Conservation (phyloP, 2,113 vertebrate species). For the Rissa tridactyla region DNA sequence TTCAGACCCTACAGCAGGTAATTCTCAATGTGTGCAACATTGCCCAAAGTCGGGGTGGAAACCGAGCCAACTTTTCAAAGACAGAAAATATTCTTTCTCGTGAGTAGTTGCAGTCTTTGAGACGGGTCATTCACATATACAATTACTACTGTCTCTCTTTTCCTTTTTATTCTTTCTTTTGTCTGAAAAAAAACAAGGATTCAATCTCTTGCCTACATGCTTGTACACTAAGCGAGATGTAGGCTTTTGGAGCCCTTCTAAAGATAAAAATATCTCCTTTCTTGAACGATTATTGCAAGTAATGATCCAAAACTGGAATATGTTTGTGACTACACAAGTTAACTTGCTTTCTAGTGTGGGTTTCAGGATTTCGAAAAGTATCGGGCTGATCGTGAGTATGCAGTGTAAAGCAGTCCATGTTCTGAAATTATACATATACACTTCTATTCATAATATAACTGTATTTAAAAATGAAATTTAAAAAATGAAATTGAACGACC, state of each 20-base stretch:
- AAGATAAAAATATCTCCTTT: neutral
- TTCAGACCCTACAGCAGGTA: neutral
- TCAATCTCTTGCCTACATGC: neutral
- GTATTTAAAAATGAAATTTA: neutral
- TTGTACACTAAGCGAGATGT: neutral
- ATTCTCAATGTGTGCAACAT: neutral
- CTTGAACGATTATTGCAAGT: neutral
- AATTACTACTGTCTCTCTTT: neutral
- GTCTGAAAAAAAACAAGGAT: neutral
- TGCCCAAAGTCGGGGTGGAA: neutral
- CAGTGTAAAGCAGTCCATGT: neutral
- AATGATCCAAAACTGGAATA: neutral
- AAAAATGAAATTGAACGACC: neutral
- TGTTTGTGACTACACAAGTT: neutral
- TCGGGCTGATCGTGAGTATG: neutral
- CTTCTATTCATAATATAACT: neutral
- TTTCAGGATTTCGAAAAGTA: neutral
- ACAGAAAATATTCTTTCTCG: neutral
- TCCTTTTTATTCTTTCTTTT: neutral
- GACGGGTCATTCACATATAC: neutral
- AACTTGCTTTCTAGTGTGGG: neutral
- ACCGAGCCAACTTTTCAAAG: neutral
- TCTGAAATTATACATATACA: neutral
- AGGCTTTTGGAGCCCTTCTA: neutral
- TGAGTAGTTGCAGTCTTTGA: neutral